Conservation (phyloP, 1,140 invertebrate species). For the Lithobius niger region DNA sequence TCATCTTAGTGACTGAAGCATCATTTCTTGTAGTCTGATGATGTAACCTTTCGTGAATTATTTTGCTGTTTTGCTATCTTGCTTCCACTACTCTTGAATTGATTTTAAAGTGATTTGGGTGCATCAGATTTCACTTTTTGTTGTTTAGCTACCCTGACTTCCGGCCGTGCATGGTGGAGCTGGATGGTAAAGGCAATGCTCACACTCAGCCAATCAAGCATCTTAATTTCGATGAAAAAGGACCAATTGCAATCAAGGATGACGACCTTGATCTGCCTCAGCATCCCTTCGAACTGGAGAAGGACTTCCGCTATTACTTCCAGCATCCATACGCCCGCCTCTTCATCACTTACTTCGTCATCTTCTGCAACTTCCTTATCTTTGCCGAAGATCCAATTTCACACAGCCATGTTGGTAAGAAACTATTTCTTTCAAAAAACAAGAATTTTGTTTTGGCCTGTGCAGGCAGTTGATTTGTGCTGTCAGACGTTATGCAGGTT, state of each 20-base stretch:
- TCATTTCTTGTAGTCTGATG: too few relatives aligned
- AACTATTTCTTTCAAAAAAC: background rate
- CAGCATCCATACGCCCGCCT: slow-evolving; percentile 42
- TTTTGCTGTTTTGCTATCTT: too few relatives aligned
- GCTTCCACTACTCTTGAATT: too few relatives aligned
- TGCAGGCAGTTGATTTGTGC: too few relatives aligned
- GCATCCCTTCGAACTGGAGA: slow-evolving; percentile 34
- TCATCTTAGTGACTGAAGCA: too few relatives aligned
- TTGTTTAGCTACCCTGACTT: too few relatives aligned
- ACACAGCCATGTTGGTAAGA: slow-evolving; percentile 34
- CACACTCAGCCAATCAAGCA: background rate
- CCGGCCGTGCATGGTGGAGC: too few relatives aligned
- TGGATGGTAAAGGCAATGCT: background rate
- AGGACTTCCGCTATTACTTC: slow-evolving; percentile 40
- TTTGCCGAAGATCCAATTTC: slow-evolving; percentile 46
- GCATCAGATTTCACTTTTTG: too few relatives aligned
- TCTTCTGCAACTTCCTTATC: slow-evolving; percentile 43
- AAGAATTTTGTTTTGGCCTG: background rate
- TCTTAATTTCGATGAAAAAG: background rate
- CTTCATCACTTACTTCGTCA: slow-evolving; percentile 39
- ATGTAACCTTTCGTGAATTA: too few relatives aligned
- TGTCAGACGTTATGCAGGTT: too few relatives aligned
- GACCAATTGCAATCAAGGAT: background rate
- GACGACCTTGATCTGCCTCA: too few relatives aligned
- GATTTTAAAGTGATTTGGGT: too few relatives aligned